phyloP scores from a whole-genome alignment of 2,797 vertebrate genomes.

The Phalloptychus januarius region DNA sequence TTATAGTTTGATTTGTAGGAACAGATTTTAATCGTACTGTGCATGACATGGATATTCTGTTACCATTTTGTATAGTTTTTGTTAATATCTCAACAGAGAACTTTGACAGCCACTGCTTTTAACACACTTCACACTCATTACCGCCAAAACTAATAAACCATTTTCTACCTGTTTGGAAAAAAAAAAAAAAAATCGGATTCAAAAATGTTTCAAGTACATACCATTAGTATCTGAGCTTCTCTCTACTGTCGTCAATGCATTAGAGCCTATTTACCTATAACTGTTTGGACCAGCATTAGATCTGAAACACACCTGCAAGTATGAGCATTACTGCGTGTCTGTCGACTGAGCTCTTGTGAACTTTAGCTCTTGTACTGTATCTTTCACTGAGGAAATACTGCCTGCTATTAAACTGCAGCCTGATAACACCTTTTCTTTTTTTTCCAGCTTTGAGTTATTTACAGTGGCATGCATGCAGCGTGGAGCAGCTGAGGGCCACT shows the following conservation, averaged over 20 bases:
- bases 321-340: constrained; percentile 14
- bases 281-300: neutral
- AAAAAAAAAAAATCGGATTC: neutral
- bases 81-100: neutral
- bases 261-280: neutral
- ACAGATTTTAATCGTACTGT: neutral
- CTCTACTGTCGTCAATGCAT: constrained; percentile 14
- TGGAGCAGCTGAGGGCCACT: neutral
- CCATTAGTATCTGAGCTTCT: constrained; percentile 19
- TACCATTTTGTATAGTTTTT: neutral
- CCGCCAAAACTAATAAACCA: constrained; percentile 1
- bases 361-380: constrained; percentile 54
- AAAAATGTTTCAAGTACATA: constrained; percentile 18
- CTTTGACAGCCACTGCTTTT: neutral
- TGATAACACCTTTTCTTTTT: constrained; percentile 28
- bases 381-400: constrained; percentile 22
- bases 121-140: neutral
- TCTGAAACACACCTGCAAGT: constrained; percentile 24
- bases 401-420: neutral
- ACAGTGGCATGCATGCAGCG: neutral
- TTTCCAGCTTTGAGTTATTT: neutral
- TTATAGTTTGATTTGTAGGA: neutral
- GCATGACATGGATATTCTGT: neutral
- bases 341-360: constrained; percentile 33
- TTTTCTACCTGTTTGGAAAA: neutral